Evolutionary conservation across 2,797 vertebrate genomes (phyloP), one percentile per base, ranked within the genome.

Genomic region (Chaunax sp.): DNA sequence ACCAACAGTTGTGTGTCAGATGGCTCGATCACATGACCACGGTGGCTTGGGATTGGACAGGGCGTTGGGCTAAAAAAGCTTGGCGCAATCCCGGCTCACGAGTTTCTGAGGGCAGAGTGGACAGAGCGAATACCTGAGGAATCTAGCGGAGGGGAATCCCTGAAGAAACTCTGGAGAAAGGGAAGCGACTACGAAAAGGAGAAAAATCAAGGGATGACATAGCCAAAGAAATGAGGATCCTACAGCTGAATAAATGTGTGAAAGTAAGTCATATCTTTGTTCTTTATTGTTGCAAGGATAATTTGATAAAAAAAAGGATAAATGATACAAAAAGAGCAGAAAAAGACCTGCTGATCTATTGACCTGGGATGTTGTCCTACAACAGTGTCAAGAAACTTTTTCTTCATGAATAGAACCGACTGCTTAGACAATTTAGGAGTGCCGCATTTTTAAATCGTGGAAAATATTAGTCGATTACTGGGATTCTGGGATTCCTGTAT

Each of bases 1-100:
- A 57, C 80, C 73, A 85, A 79, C 81, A 85, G 86, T 82, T 78
- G 69, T 72, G 77, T 84, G 88, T 89, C 92, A 86, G 89, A 90
- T 79, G 86, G 89, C 76, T 65, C 52, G 0, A 51, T 91, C 93
- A 93, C 67, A 23, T 94, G 93, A 86, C 67, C 38, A 0, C 47
- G 6, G 75, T 1, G 26, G 74, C 69, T 25, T 1, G 47, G 49
- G 86, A 94, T 92, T 93, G 92, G 92, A 28, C 43, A 3, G 25
- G 11, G 0, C 5, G 25, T 0, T 0, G 45, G 61, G 81, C 89
- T 94, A 84, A 93, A 93, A 93, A 86, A 68, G 81, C 82, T 80
- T 68, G 74, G 75, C 72, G 71, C 80, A 71, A 77, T 49, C 70
- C 55, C 2, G 56, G 59, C 70, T 70, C 71, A 45, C 43, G 82